Conservation (phyloP, 1,140 invertebrate species). For the Tenebrio molitor region DNA sequence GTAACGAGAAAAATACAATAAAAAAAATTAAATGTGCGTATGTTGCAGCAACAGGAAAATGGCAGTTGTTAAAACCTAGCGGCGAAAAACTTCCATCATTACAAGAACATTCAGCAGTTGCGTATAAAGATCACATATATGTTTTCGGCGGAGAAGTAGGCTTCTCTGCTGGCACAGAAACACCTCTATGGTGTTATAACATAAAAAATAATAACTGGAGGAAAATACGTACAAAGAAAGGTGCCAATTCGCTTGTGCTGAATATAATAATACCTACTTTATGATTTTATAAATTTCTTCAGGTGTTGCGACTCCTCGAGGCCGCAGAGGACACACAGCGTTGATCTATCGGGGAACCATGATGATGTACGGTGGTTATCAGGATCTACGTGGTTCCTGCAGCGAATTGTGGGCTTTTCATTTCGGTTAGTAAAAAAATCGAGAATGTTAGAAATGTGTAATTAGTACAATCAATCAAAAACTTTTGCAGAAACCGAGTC, state of each 20-base stretch:
- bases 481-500: conserved; percentile 80
- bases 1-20: too few species aligned
- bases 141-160: conserved; percentile 92
- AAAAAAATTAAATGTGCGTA: neutral
- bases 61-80: conserved; percentile 77
- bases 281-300: too few species aligned
- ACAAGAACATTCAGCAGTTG: conserved; percentile 88
- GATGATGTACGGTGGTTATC: conserved; percentile 91
- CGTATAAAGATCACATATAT: conserved; percentile 82
- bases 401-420: conserved; percentile 91
- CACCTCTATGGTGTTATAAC: conserved; percentile 90
- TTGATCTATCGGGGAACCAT: conserved; percentile 84
- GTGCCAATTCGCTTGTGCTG: conserved; percentile 38
- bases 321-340: conserved; percentile 86
- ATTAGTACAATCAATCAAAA: too few species aligned
- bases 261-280: conserved; percentile 5
- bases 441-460: too few species aligned
- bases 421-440: too few species aligned
- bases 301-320: conserved; percentile 78
- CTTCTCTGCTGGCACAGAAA: conserved; percentile 83
- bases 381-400: conserved; percentile 87
- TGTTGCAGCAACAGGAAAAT: conserved; percentile 73
- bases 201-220: conserved; percentile 80
- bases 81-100: conserved; percentile 83
- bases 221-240: conserved; percentile 73